Base-by-base conservation (phyloP, 2,113 vertebrate species). In the Hiodon alosoides region DNA sequence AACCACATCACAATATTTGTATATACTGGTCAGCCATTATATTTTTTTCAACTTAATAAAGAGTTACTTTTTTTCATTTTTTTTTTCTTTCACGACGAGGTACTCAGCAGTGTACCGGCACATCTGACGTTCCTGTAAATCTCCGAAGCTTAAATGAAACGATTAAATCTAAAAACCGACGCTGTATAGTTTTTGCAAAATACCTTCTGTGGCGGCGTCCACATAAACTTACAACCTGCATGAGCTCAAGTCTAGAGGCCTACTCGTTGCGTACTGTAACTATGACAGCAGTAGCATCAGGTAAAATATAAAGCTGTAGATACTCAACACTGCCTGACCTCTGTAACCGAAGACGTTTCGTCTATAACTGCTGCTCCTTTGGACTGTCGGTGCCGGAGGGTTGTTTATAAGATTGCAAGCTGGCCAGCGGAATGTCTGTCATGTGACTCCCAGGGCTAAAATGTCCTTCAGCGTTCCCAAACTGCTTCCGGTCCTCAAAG, bases 351-450 rank as follows among this genome's bases (percentile, higher is more conserved):
- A 78, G 75, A 85, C 80, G 61, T 69, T 76, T 71, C 13, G 1
- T 76, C 96, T 98, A 99, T 93, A 99, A 94, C 89, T 98, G 97
- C 82, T 98, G 95, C 85, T 99, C 97, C 89, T 98, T 98, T 72
- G 96, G 94, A 87, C 93, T 96, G 85, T 99, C 95, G 58, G 92
- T 83, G 81, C 94, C 93, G 10, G 94, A 91, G 64, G 88, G 84
- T 77, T 95, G 91, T 88, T 98, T 96, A 83, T 96, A 99, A 73
- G 96, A 94, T 89, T 97, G 98, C 85, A 99, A 87, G 86, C 93
- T 98, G 80, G 96, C 95, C 92, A 99, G 85, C 76, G 96, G 97
- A 91, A 99, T 97, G 87, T 98, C 96, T 87, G 94, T 90, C 90
- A 96, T 90, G 85, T 93, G 93, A 81, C 92, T 92, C 74, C 92